Evolutionary conservation across 1,140 invertebrate genomes (phyloP).

Genomic region (Macrosteles quadrilineatus): DNA sequence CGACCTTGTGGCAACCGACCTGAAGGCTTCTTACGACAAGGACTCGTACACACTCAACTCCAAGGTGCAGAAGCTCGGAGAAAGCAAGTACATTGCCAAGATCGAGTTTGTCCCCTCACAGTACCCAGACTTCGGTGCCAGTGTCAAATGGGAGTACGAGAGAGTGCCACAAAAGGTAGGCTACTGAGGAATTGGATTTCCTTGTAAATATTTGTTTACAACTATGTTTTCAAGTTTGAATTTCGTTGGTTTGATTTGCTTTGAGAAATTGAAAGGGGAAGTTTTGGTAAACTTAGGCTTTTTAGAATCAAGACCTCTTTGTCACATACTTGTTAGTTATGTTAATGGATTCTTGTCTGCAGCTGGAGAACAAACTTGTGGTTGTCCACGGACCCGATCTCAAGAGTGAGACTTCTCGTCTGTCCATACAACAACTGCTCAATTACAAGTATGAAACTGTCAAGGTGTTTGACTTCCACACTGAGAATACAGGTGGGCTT

Average conservation of each 20-base stretch:
- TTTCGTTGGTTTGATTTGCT: no score
- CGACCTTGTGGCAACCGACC: slow-evolving; percentile 46
- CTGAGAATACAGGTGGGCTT: slow-evolving; percentile 44
- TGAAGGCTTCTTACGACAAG: slow-evolving; percentile 56
- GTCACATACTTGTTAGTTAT: slow-evolving; percentile 7
- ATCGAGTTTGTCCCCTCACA: slow-evolving; percentile 46
- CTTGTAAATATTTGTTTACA: no score
- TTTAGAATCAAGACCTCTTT: no score
- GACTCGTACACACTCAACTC: slow-evolving; percentile 52
- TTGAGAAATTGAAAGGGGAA: no score
- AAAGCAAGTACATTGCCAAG: slow-evolving; percentile 31
- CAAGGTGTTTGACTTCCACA: slow-evolving; percentile 44
- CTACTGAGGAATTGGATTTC: no score
- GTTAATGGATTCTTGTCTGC: slow-evolving; percentile 34
- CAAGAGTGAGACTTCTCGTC: slow-evolving; percentile 55
- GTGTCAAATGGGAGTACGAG: slow-evolving; percentile 53
- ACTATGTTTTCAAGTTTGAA: no score
- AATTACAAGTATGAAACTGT: slow-evolving; percentile 49
- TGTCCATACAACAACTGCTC: slow-evolving; percentile 54
- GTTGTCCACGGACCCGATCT: slow-evolving; percentile 64
- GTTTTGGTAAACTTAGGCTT: no score
- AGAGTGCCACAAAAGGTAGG: slow-evolving; percentile 34
- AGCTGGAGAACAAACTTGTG: slow-evolving; percentile 57
- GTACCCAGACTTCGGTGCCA: slow-evolving; percentile 61
- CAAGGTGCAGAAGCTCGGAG: slow-evolving; percentile 51